Base-by-base conservation (phyloP, 2,888 invertebrate species). In the Petrolisthes manimaculis region DNA sequence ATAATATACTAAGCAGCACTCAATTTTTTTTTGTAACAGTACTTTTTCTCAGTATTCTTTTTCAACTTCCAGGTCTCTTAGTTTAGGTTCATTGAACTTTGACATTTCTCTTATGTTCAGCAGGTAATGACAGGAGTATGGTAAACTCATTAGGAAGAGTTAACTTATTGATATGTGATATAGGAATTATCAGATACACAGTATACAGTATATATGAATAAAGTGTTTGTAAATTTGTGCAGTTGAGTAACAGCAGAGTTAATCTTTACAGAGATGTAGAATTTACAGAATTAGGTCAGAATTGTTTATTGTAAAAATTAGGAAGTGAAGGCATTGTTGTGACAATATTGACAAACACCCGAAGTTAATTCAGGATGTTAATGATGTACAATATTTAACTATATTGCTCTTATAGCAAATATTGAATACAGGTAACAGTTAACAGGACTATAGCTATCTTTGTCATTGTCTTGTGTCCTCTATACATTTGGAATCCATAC, bases 1-100 rank as follows among this genome's bases (percentile, higher is more conserved):
- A 82, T 82, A 82, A 82, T 82, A 82, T 69, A 82, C 82, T 82
- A 82, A 82, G 82, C 67, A 67, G 82, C 82, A 82, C 67, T 81
- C 51, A 61, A 51, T 69, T 55, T 53, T 56, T 37, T 61, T 61
- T 61, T 37, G 1, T n/a, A 1, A n/a, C 21, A n/a, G 6, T 61
- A 18, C 51, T 37, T 82, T 53, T 82, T 69, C 69, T 67, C 82
- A 82, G 82, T 82, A 82, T 82, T 82, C 82, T 82, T 69, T 82
- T 69, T 53, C 67, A 61, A 82, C 82, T 82, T 53, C 67, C 82
- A 82, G 69, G 82, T 82, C 82, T 82, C 82, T 69, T 82, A 67
- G 67, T 71, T 71, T 12, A n/a, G 21, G 71, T n/a, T 71, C 0
- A n/a, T n/a, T n/a, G 14, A 71, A 71, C 71, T 71, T 71, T 71